Evolutionary conservation across 2,797 vertebrate species (phyloP), one percentile per base, ranked within the genome.

Genomic region (Melanotaenia pygmaea): DNA sequence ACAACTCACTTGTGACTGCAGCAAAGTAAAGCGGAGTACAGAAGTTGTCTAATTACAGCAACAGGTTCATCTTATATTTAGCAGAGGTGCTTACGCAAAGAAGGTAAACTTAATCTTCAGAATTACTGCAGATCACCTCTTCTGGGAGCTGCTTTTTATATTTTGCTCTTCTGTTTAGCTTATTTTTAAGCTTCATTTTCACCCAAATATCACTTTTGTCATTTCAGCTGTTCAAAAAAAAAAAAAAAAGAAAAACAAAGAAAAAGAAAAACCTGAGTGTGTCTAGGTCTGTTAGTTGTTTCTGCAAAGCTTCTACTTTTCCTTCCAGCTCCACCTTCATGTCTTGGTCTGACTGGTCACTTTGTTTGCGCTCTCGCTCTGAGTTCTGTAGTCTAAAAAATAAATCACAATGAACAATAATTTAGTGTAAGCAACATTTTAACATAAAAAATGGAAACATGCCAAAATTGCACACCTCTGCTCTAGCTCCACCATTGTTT

Each of bases 201-300:
- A 5, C 22, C 24, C 50, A 51, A 10, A 24, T 24, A 24, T 2
- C 18, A 11, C 50, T 51, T 7, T 47, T 8, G 45, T 45, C 13
- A 3, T 14, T 14, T 14, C 34, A 35, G 7, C 6, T 35, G 34
- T 35, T 35, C 7, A 35, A 35, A 35, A 35, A 35, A 35, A 35
- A 9, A 40, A 13, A 12, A 14, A 13, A 35, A 35, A 35, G 1
- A 35, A 35, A 35, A 26, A 26, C 26, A 26, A 26, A 26, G 26
- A 9, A 40, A 13, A 12, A 14, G 4, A 14, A 40, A 40, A 87
- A 98, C 98, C 97, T 96, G 68, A 96, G 94, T 50, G 89, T 89
- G 1, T 96, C 96, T 86, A 98, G 91, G 51, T 97, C 96, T 28
- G 93, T 77, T 45, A 99, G 94, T 37, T 96, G 97, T 57, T 94